A percentile compares a stretch with the other conserved stretches of the same genome.
These are phyloP conservation scores for Watsonalla binaria DNA, from an alignment of 2,888 invertebrate species.

Conservation along the genomic window DNA sequence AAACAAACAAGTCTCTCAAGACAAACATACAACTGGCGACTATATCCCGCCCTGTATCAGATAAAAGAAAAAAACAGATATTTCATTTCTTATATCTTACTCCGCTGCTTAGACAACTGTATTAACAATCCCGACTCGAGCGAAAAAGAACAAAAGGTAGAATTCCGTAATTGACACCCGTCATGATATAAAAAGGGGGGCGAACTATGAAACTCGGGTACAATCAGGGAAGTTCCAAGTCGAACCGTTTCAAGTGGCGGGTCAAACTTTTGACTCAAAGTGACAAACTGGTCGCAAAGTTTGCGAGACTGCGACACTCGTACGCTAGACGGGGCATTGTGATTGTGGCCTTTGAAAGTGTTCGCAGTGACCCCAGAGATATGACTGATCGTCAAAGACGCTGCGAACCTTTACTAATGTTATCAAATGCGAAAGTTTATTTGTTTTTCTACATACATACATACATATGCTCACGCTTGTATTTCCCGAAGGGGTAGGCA, in stretches of 20 bases:
- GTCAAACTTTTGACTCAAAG: slow-evolving; percentile 40
- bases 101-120: slow-evolving; percentile 16
- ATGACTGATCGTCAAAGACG: slow-evolving; percentile 7
- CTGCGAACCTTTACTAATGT: background rate
- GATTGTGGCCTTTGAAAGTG: slow-evolving; percentile 16
- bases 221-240: slow-evolving; percentile 25
- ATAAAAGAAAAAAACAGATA: background rate
- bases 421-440: too few relatives aligned
- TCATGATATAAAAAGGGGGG: slow-evolving; percentile 28
- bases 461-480: too few relatives aligned
- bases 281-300: slow-evolving; percentile 44
- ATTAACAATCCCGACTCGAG: slow-evolving; percentile 21
- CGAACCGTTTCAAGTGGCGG: slow-evolving; percentile 29
- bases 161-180: slow-evolving; percentile 43
- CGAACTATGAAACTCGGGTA: slow-evolving; percentile 26
- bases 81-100: background rate
- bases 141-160: slow-evolving; percentile 35
- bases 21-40: slow-evolving; percentile 20
- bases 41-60: background rate
- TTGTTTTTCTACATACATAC: too few relatives aligned
- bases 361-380: slow-evolving; percentile 9
- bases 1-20: slow-evolving; percentile 22
- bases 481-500: too few relatives aligned
- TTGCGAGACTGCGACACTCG: slow-evolving; percentile 23
- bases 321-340: slow-evolving; percentile 15